Conservation (phyloP, 1,140 invertebrate species). For the Halesus radiatus region DNA sequence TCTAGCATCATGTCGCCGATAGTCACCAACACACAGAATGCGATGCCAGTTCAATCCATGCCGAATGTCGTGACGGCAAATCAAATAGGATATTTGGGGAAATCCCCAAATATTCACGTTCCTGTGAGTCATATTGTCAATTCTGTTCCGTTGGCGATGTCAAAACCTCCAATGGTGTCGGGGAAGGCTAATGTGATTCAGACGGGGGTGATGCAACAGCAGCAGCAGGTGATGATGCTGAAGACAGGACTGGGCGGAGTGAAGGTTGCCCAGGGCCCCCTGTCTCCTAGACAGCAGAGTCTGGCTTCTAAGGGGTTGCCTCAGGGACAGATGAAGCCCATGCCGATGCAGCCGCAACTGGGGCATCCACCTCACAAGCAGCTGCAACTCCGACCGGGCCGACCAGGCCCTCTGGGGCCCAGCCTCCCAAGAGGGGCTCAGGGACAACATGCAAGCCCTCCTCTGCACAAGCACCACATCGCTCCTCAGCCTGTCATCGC, state of each 20-base stretch:
- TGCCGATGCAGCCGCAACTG: constrained; percentile 50
- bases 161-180: neutral
- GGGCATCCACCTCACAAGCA: constrained; percentile 47
- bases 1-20: constrained; percentile 6
- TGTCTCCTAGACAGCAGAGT: constrained; percentile 42
- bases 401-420: constrained; percentile 56
- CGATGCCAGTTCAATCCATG: neutral
- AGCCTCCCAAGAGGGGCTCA: constrained; percentile 54
- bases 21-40: neutral
- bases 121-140: neutral
- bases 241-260: constrained; percentile 8
- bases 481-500: constrained; percentile 67
- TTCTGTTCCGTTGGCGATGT: neutral
- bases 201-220: constrained; percentile 18
- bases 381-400: constrained; percentile 61
- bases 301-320: constrained; percentile 41
- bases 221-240: constrained; percentile 29
- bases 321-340: constrained; percentile 45
- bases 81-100: constrained; percentile 13
- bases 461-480: constrained; percentile 67
- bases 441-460: constrained; percentile 68
- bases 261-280: constrained; percentile 12
- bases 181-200: constrained; percentile 19
- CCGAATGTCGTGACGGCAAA: neutral
- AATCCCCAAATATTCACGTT: constrained; percentile 24